Evolutionary conservation across 2,888 invertebrate species (phyloP).

Genomic region (Merodon equestris): DNA sequence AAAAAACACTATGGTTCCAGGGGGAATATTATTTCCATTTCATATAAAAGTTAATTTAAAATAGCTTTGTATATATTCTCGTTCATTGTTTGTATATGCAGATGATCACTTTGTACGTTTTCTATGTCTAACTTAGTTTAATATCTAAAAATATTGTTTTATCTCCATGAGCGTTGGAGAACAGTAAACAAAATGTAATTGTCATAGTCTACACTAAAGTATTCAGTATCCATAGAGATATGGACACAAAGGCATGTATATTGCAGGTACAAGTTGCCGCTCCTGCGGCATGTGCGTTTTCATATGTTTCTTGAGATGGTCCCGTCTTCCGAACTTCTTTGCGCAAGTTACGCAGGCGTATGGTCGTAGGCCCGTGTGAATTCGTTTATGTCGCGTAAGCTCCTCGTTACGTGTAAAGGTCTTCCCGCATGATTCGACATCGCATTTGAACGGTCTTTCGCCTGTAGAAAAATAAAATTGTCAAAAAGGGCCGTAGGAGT

Average conservation of each 20-base stretch:
- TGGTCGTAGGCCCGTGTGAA: slow-evolving; percentile 92
- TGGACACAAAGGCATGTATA: slow-evolving; percentile 82
- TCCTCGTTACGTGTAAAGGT: slow-evolving; percentile 96
- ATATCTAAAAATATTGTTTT: slow-evolving; percentile 28
- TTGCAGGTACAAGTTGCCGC: slow-evolving; percentile 82
- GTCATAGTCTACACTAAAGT: not conserved
- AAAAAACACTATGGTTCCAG: too few species aligned
- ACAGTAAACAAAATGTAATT: too few species aligned
- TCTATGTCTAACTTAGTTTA: slow-evolving; percentile 42
- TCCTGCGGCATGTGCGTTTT: slow-evolving; percentile 88
- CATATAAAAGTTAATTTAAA: too few species aligned
- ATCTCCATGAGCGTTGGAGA: slow-evolving; percentile 7
- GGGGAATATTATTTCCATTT: too few species aligned
- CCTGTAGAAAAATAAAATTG: slow-evolving; percentile 79
- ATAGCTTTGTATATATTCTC: slow-evolving; percentile 43
- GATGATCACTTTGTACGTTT: slow-evolving; percentile 56
- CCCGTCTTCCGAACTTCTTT: slow-evolving; percentile 95
- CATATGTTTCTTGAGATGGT: slow-evolving; percentile 96
- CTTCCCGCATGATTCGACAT: slow-evolving; percentile 90
- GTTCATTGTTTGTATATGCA: slow-evolving; percentile 32
- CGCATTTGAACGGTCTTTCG: slow-evolving; percentile 93
- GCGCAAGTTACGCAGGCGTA: slow-evolving; percentile 93
- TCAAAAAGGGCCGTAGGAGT: too few species aligned
- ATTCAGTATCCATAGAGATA: slow-evolving; percentile 82
- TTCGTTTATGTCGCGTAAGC: slow-evolving; percentile 92